A percentile compares a stretch with the other conserved stretches of the same genome.
These are phyloP conservation scores for Mamestra configurata DNA, from an alignment of 1,140 invertebrate genomes.

Conservation along the genomic window DNA sequence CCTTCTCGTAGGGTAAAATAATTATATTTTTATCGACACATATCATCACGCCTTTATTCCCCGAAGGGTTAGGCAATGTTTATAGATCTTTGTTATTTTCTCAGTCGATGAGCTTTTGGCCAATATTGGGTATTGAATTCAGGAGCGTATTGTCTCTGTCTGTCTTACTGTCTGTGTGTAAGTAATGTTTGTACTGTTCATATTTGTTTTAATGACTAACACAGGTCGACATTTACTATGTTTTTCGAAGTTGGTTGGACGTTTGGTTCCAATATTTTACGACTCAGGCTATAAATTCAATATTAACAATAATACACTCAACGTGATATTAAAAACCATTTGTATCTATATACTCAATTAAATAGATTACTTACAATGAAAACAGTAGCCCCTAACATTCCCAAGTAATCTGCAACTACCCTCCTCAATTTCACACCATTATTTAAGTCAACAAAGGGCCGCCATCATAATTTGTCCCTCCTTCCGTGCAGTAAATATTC, in stretches of 20 bases:
- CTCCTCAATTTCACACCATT: slow-evolving; percentile 69
- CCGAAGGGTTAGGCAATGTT: background rate
- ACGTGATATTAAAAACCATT: background rate
- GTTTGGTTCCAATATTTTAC: too few relatives aligned
- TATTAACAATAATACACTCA: background rate
- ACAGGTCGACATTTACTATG: background rate
- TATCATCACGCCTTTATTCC: too few relatives aligned
- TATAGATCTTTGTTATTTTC: background rate
- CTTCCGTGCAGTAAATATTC: slow-evolving; percentile 49
- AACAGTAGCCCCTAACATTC: slow-evolving; percentile 26
- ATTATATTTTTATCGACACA: too few relatives aligned
- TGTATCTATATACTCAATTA: slow-evolving; percentile 42
- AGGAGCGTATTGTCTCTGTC: too few relatives aligned
- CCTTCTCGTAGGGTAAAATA: too few relatives aligned
- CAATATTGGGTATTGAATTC: background rate
- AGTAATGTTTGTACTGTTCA: background rate
- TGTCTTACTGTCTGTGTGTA: background rate
- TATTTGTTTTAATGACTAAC: slow-evolving; percentile 28
- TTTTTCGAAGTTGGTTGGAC: background rate
- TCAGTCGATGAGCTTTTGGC: background rate
- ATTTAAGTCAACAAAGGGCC: slow-evolving; percentile 76
- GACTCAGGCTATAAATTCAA: background rate
- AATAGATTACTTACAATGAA: slow-evolving; percentile 42
- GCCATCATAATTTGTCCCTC: slow-evolving; percentile 61
- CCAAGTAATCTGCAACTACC: slow-evolving; percentile 29